A percentile compares a stretch with the other conserved stretches of the same genome.
phyloP scores from a whole-genome alignment of 2,888 invertebrate genomes.

The Thymelicus sylvestris region DNA sequence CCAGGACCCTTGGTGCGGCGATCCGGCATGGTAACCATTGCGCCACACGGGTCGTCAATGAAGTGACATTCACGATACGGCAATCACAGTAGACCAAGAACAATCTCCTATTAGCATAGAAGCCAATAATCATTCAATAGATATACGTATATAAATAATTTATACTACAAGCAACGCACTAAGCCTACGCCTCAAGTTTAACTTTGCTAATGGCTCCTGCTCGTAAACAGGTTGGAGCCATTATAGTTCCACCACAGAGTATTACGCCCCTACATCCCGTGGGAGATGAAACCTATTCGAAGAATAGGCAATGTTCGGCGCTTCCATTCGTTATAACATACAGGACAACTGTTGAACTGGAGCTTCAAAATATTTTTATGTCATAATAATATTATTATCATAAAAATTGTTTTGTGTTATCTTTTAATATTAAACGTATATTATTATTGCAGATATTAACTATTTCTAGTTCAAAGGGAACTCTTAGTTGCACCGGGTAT shows the following conservation, averaged over 20 bases:
- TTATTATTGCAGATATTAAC: no score
- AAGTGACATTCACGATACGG: no score
- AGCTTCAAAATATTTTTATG: not conserved
- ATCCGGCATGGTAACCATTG: no score
- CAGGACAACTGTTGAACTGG: conserved; percentile 16
- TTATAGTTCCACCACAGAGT: conserved; percentile 62
- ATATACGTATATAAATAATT: conserved; percentile 1
- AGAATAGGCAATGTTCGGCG: conserved; percentile 46
- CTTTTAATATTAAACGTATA: no score
- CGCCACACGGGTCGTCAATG: no score
- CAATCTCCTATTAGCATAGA: not conserved
- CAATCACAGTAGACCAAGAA: no score
- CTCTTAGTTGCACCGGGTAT: no score
- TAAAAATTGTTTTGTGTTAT: no score
- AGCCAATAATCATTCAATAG: not conserved
- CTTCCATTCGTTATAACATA: conserved; percentile 10
- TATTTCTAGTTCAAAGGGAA: no score
- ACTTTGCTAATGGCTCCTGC: conserved; percentile 70
- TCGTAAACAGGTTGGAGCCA: conserved; percentile 55
- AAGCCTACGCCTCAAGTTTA: conserved; percentile 61
- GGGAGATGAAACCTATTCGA: conserved; percentile 57
- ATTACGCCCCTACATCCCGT: conserved; percentile 50
- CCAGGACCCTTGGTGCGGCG: no score
- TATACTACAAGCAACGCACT: conserved; percentile 41
- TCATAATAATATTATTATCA: no score